These are phyloP conservation scores for Mesoclemmys tuberculata DNA, from an alignment of 2,113 vertebrate species.

Conservation along the genomic window DNA sequence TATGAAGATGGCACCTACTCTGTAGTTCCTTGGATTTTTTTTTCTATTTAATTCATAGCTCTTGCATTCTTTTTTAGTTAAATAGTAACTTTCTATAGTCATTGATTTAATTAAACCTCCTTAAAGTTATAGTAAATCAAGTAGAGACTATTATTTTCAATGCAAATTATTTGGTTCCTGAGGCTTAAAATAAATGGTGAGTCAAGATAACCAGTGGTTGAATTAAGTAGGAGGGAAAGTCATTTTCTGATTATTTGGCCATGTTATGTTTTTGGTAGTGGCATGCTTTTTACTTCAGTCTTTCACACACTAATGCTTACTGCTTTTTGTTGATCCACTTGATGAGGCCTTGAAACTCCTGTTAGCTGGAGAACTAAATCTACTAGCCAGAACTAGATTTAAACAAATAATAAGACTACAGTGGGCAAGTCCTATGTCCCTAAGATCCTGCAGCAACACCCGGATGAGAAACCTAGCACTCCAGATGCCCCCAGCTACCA, in stretches of 20 bases:
- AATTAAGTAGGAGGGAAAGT: neutral
- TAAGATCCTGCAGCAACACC: neutral
- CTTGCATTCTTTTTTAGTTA: neutral
- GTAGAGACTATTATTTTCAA: neutral
- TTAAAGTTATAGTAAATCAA: neutral
- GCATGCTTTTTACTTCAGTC: neutral
- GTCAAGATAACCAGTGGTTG: neutral
- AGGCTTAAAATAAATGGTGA: neutral
- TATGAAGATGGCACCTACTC: neutral
- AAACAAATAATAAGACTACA: too few relatives aligned
- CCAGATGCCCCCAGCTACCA: neutral
- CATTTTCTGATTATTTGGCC: neutral
- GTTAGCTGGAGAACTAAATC: neutral
- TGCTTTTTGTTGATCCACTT: neutral
- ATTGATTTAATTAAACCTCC: neutral
- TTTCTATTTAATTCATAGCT: neutral
- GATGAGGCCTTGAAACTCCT: neutral
- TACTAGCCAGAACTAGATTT: neutral
- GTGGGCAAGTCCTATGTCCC: neutral
- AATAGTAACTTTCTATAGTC: neutral
- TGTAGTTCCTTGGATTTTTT: neutral
- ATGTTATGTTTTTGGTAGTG: neutral
- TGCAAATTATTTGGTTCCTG: fast-evolving
- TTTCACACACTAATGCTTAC: fast-evolving
- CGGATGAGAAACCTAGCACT: neutral